Evolutionary conservation across 2,888 invertebrate species (phyloP), one percentile per base, ranked within the genome.

Genomic region (Alitta virens): DNA sequence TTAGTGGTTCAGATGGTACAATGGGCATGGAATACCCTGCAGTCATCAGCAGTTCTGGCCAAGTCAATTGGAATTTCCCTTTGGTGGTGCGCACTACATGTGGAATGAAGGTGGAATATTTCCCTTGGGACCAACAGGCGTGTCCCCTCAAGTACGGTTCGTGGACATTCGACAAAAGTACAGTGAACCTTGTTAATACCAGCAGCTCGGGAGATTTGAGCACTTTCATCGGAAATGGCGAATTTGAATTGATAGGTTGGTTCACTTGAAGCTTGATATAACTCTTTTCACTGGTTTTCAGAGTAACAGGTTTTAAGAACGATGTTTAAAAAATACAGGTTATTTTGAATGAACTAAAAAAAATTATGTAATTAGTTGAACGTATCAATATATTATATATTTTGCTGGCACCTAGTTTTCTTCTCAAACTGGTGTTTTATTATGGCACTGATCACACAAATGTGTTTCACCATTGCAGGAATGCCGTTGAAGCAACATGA

Each of bases 131-230:
- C 18, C 43, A 57, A 52, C 64, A 64, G 43, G 25, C 18, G 12
- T 64, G 64, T 53, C 21, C 9, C 3, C 55, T 61, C 24, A 56
- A 40, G n/a, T 62, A 57, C 38, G 61, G 61, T 2, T 61, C 61
- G 2, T 61, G 61, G 61, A 40, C 57, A 9, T 62, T 33, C 25
- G 94, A 94, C 84, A 94, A 68, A 16, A 62, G 70, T 2, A 76
- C 78, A 59, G 53, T 80, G n/a, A 74, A 75, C 64, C 68, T 80
- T 9, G 59, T 63, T 1, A 49, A 62, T 16, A 46, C n/a, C 16
- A 12, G 24, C 7, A 42, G 23, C 16, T 12, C 51, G 21, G 63
- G 54, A 1, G 63, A 63, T 54, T 16, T 49, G 7, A 14, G 16
- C 2, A 25, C 2, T n/a, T 63, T 59, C 33, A 49, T 55, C n/a